Evolutionary conservation across 2,888 invertebrate species (phyloP).

Genomic region (Lampropteryx suffumata): DNA sequence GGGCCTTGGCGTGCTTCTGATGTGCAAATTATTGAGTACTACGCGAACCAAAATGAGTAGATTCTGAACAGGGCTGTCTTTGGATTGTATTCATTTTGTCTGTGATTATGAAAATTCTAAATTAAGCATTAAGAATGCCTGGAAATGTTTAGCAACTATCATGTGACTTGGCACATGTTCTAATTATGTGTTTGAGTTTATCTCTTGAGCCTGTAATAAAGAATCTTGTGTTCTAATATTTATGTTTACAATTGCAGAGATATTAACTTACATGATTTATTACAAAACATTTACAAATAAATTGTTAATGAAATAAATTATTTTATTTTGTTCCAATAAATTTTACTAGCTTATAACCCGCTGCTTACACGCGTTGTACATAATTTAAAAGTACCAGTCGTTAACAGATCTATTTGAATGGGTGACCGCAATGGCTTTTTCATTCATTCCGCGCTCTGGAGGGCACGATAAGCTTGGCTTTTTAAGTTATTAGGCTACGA

Average conservation of each 20-base stretch:
- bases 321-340: not conserved
- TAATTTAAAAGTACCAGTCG: too few species aligned
- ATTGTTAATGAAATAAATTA: conserved; percentile 44
- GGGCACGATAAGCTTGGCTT: too few species aligned
- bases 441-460: too few species aligned
- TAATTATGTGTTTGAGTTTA: conserved; percentile 56
- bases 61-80: conserved; percentile 36
- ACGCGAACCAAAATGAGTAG: conserved; percentile 58
- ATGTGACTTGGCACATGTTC: conserved; percentile 51
- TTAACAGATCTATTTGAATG: too few species aligned
- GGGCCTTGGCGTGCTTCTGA: conserved; percentile 20
- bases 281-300: conserved; percentile 69
- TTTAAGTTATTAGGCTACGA: too few species aligned
- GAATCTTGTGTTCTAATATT: conserved; percentile 36
- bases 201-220: conserved; percentile 38
- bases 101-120: conserved; percentile 44
- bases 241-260: conserved; percentile 2
- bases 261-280: conserved; percentile 46
- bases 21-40: conserved; percentile 23
- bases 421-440: too few species aligned
- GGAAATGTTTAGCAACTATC: conserved; percentile 49
- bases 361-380: too few species aligned
- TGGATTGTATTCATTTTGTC: conserved; percentile 65
- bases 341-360: too few species aligned
- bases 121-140: conserved; percentile 71